Conservation (phyloP, 2,888 invertebrate species). For the Branchellion lobata region DNA sequence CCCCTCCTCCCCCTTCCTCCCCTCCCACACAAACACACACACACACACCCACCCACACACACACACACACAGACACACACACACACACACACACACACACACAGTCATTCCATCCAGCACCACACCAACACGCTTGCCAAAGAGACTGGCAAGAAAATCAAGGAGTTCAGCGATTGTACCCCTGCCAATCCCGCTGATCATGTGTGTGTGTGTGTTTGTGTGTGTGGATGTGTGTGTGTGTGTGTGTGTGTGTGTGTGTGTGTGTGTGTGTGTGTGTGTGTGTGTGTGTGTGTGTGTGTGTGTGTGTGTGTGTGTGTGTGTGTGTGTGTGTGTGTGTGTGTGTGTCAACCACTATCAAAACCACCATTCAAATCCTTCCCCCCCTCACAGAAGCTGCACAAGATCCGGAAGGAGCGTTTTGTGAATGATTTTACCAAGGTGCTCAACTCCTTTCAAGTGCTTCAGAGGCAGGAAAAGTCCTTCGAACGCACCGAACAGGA, state of each 20-base stretch:
- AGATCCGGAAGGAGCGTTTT: slow-evolving; percentile 82
- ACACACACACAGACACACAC: neutral
- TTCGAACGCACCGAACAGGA: slow-evolving; percentile 75
- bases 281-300: too few relatives aligned
- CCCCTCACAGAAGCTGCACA: slow-evolving; percentile 75
- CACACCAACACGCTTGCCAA: slow-evolving; percentile 91
- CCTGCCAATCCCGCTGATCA: slow-evolving; percentile 54
- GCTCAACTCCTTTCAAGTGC: slow-evolving; percentile 79
- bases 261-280: too few relatives aligned
- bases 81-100: neutral
- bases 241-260: too few relatives aligned
- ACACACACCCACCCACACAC: neutral
- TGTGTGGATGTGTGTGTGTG: neutral
- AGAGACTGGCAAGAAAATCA: slow-evolving; percentile 83
- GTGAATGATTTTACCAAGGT: slow-evolving; percentile 88
- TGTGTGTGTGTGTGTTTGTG: slow-evolving; percentile 55
- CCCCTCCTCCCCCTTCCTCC: too few relatives aligned
- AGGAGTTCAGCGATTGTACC: slow-evolving; percentile 68
- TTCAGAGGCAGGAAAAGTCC: slow-evolving; percentile 80
- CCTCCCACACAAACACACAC: too few relatives aligned
- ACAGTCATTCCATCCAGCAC: slow-evolving; percentile 86
- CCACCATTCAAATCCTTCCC: too few relatives aligned
- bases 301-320: too few relatives aligned
- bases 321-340: too few relatives aligned
- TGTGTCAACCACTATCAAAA: too few relatives aligned